phyloP scores from a whole-genome alignment of 2,888 invertebrate species.

The Tetheella fluctuosa region DNA sequence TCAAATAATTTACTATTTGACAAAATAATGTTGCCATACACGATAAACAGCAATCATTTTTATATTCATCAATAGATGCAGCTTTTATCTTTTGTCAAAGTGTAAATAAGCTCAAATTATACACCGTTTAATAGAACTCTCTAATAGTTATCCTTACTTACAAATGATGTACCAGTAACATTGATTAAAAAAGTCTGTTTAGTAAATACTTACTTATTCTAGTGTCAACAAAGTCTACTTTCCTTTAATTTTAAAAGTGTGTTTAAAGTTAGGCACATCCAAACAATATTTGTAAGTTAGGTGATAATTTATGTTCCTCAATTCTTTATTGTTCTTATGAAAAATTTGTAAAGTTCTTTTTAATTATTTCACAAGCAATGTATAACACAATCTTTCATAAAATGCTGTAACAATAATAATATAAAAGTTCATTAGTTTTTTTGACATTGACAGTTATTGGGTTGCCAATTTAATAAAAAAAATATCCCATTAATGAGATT shows the following conservation, averaged over 20 bases:
- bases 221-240: not conserved
- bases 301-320: conserved; percentile 4
- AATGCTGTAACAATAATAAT: not conserved
- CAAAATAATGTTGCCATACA: not conserved
- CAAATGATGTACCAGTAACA: not conserved
- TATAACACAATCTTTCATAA: not conserved
- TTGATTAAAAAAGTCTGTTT: not conserved
- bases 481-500: not conserved
- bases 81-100: not conserved
- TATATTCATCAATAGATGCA: not conserved
- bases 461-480: not conserved
- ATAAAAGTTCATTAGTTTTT: not conserved
- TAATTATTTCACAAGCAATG: not conserved
- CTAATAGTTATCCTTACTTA: not conserved
- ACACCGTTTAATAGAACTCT: not conserved
- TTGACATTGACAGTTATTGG: not conserved
- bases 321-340: not conserved
- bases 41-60: not conserved
- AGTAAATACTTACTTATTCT: not conserved
- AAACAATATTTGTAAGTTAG: conserved; percentile 7
- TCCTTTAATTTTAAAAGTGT: not conserved
- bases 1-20: not conserved
- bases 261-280: not conserved
- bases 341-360: not conserved
- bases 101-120: not conserved